Evolutionary conservation across 2,113 vertebrate genomes (phyloP), one percentile per base, ranked within the genome.

Genomic region (Myotis yumanensis): DNA sequence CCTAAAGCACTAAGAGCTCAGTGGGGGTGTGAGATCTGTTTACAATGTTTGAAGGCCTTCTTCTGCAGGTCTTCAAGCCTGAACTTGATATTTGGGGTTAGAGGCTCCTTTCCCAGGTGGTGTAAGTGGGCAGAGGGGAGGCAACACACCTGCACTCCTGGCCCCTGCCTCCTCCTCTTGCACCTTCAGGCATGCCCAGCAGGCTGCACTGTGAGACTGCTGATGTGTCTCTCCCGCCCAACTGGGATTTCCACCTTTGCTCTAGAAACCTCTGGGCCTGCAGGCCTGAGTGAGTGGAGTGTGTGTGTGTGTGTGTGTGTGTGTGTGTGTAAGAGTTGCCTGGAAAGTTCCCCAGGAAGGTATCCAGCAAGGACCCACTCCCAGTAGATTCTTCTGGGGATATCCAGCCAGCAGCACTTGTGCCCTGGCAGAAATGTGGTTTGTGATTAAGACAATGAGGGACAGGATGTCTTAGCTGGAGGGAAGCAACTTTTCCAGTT

Each of bases 121-220:
- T 72, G 25, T 30, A 40, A 46, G 30, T 68, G 4, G 43, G 37
- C 18, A 37, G 52, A 75, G 28, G 54, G 32, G 12, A 82, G 43
- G 30, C 3, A 46, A 16, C 52, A 6, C 0, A 7, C 12, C 43
- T 32, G 37, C 2, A 3, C 15, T 20, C 22, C 11, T 52, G 8
- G 30, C 37, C 66, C 62, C 30, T 11, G 32, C 23, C 30, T 71
- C 18, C 46, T 22, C 15, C 5, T 1, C 28, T 43, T 96, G 93
- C 11, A 93, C 66, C n/a, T 10, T 94, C 84, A 0, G 32, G 22
- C 5, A 1, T 52, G 89, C 77, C 95, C 91, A 96, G 94, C 43
- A 88, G 94, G 93, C 68, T 96, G 94, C 77, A 83, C 92, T 97
- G 85, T 94, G 88, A 79, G 87, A 88, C 82, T 81, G 57, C 57